A percentile compares a stretch with the other conserved stretches of the same genome.
These are phyloP conservation scores for Dendrocincla fuliginosa DNA, from an alignment of 2,797 vertebrate species.

Conservation along the genomic window DNA sequence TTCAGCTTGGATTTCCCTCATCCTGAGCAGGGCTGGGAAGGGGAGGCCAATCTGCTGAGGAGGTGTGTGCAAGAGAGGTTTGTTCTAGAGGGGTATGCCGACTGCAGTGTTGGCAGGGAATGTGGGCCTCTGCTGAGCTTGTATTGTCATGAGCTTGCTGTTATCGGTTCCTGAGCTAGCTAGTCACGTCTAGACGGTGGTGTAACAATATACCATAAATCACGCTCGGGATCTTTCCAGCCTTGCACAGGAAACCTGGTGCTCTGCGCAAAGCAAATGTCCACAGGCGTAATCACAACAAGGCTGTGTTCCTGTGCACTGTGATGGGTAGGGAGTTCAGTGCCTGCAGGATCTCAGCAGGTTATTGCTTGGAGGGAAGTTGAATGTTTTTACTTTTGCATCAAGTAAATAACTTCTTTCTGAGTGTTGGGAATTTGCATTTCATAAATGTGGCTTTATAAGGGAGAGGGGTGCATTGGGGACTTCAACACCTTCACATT, in stretches of 20 bases:
- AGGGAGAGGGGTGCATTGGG: neutral
- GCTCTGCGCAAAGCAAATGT: neutral
- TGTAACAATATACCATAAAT: constrained; percentile 34
- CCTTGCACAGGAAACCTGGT: constrained; percentile 19
- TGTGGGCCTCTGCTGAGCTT: neutral
- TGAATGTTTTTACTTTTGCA: neutral
- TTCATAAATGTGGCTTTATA: neutral
- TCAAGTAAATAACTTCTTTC: neutral
- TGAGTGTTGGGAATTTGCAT: neutral
- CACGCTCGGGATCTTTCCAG: neutral
- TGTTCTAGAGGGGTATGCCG: accelerated
- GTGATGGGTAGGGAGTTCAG: neutral
- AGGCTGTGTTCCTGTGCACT: neutral
- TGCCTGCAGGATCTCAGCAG: neutral
- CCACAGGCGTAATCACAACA: neutral
- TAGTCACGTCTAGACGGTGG: constrained; percentile 25
- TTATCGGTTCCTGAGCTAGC: constrained; percentile 46
- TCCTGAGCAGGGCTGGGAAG: neutral
- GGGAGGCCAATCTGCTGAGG: neutral
- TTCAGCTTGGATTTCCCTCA: neutral
- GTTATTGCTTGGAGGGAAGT: neutral
- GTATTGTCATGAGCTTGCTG: neutral
- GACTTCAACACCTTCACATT: neutral
- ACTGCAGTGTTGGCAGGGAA: neutral
- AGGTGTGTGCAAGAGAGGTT: neutral